Percentiles rank a stretch among this genome's conserved stretches.
phyloP scores from a whole-genome alignment of 53 echinoderm and acorn worm genomes.

The Echinarachnius parma region DNA sequence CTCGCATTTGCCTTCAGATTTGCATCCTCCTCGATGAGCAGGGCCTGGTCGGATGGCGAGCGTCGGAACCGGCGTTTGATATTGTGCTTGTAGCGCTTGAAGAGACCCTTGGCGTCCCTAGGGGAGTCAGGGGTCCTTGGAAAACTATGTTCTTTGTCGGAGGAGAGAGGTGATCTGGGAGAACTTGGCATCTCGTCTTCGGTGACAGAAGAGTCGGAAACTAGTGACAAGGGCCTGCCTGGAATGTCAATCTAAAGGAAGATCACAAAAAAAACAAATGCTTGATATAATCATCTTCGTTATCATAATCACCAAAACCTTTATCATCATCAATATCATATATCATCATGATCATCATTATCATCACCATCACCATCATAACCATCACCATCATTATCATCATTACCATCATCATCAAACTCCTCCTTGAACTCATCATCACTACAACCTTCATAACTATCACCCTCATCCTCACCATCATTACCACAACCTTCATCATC shows the following conservation, averaged over 20 bases:
- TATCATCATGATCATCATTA: too few species aligned
- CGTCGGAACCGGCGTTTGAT: constrained; percentile 68
- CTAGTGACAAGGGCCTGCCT: constrained; percentile 16
- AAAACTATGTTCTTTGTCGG: constrained; percentile 9
- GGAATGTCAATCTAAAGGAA: constrained; percentile 13
- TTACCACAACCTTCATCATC: too few species aligned
- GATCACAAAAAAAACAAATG: too few species aligned
- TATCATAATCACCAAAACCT: too few species aligned
- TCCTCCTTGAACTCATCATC: too few species aligned
- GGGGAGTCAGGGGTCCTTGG: constrained; percentile 59
- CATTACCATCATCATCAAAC: too few species aligned
- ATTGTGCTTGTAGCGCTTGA: constrained; percentile 75
- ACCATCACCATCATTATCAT: too few species aligned
- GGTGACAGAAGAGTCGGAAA: constrained; percentile 26
- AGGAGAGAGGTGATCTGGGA: constrained; percentile 40
- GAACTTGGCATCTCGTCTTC: constrained; percentile 49
- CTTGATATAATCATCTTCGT: too few species aligned
- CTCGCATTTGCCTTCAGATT: constrained; percentile 5
- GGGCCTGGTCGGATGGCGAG: constrained; percentile 59
- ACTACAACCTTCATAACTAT: too few species aligned
- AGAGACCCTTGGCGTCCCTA: constrained; percentile 59
- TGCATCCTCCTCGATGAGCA: constrained; percentile 31
- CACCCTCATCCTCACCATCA: too few species aligned
- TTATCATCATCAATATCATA: too few species aligned
- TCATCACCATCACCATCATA: too few species aligned